Base-by-base conservation (phyloP, 1,140 invertebrate genomes). In the Drosophila kurseongensis region DNA sequence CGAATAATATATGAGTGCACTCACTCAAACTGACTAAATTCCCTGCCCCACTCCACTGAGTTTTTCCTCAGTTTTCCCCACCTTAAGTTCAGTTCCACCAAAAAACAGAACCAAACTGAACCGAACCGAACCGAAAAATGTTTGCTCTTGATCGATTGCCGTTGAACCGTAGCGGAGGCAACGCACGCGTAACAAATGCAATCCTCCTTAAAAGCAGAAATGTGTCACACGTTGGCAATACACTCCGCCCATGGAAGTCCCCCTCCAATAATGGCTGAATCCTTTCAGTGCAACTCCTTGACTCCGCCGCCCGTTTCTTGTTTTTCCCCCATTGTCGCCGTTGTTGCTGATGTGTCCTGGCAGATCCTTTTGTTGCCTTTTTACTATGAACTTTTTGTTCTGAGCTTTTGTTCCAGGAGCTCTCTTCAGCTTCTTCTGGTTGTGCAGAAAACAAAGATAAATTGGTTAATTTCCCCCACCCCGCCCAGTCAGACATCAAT, bases 121-220 rank as follows among this genome's bases (percentile, higher is more conserved):
- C 59, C 9, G 45, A 27, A 72, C 47, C 63, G 67, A 74, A 69
- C 60, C 65, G 65, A 80, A 71, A 78, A 89, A 84, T 88, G 84
- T 88, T 89, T 89, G 75, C 84, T 78, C 84, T 89, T 89, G 84
- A 89, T 89, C 84, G 84, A 89, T 89, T 89, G 84, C 80, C 84
- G 84, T 78, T 89, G 84, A 89, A 89, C 80, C 84, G 84, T 74
- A 84, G 85, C 84, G 79, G 74, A 88, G 79, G 85, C 84, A 89
- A 90, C 84, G 84, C 84, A 89, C 84, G 84, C 84, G 85, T 89
- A 89, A 89, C 84, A 89, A 89, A 89, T 90, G 88, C 88, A 91
- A 91, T 91, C 72, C 89, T 79, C 78, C 88, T 91, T 91, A 91
- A 91, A 91, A 91, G 88, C 88, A 91, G 80, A 91, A 91, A 91